Evolutionary conservation across 2,113 vertebrate species (phyloP).

Genomic region (Mixornis gularis): DNA sequence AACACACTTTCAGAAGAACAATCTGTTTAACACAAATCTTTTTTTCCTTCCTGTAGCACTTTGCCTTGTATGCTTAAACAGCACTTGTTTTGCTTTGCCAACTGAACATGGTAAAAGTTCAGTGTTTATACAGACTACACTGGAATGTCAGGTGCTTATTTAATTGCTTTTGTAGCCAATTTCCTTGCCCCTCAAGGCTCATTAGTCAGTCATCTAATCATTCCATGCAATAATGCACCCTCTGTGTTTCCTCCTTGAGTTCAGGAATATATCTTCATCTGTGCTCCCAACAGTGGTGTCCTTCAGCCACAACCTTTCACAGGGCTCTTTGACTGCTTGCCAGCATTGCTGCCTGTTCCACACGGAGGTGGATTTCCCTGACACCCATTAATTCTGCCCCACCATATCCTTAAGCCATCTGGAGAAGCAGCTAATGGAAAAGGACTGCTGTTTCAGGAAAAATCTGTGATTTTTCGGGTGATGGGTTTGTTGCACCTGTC

Average conservation of each 20-base stretch:
- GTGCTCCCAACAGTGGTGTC: constrained; percentile 6
- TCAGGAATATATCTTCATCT: constrained; percentile 41
- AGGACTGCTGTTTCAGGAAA: neutral
- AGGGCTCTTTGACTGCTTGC: constrained; percentile 14
- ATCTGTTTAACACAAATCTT: neutral
- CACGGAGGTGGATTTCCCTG: neutral
- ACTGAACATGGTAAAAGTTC: neutral
- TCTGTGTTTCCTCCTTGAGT: constrained; percentile 38
- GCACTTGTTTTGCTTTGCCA: neutral
- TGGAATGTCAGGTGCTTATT: constrained; percentile 54
- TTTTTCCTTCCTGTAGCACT: neutral
- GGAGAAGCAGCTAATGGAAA: constrained; percentile 7
- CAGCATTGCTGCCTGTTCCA: constrained; percentile 8
- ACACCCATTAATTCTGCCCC: constrained; percentile 38
- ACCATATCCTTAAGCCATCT: constrained; percentile 68
- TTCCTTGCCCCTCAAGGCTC: constrained; percentile 69
- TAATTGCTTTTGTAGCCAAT: constrained; percentile 66
- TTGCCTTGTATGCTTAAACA: neutral
- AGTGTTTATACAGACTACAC: constrained; percentile 20
- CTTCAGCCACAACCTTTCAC: constrained; percentile 51
- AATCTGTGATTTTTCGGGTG: neutral
- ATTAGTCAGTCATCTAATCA: constrained; percentile 70
- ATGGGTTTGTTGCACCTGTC: neutral
- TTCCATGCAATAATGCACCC: constrained; percentile 44
- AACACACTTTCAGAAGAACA: neutral